Evolutionary conservation across 2,888 invertebrate species (phyloP).

Genomic region (Andrena bicolor): DNA sequence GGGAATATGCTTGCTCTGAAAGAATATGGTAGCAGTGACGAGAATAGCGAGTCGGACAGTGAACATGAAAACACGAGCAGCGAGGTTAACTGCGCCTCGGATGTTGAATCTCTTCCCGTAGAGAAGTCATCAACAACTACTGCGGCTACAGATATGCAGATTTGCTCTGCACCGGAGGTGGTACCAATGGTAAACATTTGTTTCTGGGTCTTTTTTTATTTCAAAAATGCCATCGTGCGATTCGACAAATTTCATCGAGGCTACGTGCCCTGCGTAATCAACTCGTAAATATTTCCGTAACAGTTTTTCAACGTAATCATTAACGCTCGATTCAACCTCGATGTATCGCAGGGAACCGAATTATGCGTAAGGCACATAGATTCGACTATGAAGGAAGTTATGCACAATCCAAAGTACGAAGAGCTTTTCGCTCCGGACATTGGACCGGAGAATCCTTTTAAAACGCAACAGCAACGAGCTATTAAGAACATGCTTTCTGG

Average conservation of each 20-base stretch:
- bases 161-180: slow-evolving; percentile 94
- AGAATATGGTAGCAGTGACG: slow-evolving; percentile 91
- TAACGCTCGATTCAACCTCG: slow-evolving; percentile 24
- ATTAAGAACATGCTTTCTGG: slow-evolving; percentile 97
- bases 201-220: background rate
- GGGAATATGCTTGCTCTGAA: slow-evolving; percentile 89
- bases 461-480: slow-evolving; percentile 95
- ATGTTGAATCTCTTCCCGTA: slow-evolving; percentile 47
- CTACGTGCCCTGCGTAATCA: slow-evolving; percentile 12
- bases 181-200: slow-evolving; percentile 89
- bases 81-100: slow-evolving; percentile 83
- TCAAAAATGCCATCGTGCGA: slow-evolving; percentile 2
- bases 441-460: slow-evolving; percentile 97
- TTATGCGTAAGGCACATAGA: slow-evolving; percentile 91
- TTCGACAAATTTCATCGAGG: slow-evolving; percentile 5
- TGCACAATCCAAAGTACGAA: slow-evolving; percentile 97
- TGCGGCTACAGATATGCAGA: slow-evolving; percentile 87
- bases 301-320: slow-evolving; percentile 7
- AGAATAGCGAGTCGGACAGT: slow-evolving; percentile 84
- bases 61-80: slow-evolving; percentile 69
- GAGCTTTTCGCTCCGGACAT: slow-evolving; percentile 96
- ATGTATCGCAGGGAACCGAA: slow-evolving; percentile 88
- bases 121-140: slow-evolving; percentile 82
- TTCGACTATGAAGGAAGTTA: slow-evolving; percentile 92
- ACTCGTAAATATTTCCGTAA: slow-evolving; percentile 5